Evolutionary conservation across 2,888 invertebrate genomes (phyloP), one percentile per base, ranked within the genome.

Genomic region (Yponomeuta cagnagella): DNA sequence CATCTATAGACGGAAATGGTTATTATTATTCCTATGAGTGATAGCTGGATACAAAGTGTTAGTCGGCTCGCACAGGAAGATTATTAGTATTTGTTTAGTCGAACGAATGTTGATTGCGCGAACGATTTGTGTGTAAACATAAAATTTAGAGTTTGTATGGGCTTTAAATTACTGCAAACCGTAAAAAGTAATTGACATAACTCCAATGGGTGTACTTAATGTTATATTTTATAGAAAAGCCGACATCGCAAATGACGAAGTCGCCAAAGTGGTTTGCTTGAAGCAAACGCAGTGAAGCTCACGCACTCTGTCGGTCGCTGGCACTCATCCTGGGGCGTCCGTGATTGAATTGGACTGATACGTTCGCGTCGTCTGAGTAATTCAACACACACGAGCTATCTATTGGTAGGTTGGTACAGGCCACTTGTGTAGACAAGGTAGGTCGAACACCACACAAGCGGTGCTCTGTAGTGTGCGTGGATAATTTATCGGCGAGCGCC

Each of bases 401-500:
- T 68, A 37, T 58, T 12, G 15, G 15, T 4, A 58, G 15, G 12
- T 58, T 12, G 43, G 43, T 43, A 43, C 43, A 43, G 5, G 43
- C 31, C 65, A 31, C 31, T 64, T 23, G 23, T 64, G 64, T 64
- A 4, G n/a, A 58, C 52, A 23, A 23, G 64, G 64, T 23, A n/a
- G 23, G 43, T 6, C 43, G 43, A 43, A 8, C 43, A 43, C 43
- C 52, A 65, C 65, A 64, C 65, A 23, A 23, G 4, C 33, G 12
- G 48, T 8, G 52, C n/a, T 48, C 12, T 2, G 15, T 48, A 37
- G 82, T 86, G 83, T 83, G 84, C 75, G 82, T 85, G 80, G 82
- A 84, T 86, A 83, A 86, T 86, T 86, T 86, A 87, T 84, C 79
- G 80, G 75, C 77, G 80, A 82, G 79, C 83, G 79, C 78, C 79